Evolutionary conservation across 2,113 vertebrate species (phyloP).

Genomic region (Morone saxatilis): DNA sequence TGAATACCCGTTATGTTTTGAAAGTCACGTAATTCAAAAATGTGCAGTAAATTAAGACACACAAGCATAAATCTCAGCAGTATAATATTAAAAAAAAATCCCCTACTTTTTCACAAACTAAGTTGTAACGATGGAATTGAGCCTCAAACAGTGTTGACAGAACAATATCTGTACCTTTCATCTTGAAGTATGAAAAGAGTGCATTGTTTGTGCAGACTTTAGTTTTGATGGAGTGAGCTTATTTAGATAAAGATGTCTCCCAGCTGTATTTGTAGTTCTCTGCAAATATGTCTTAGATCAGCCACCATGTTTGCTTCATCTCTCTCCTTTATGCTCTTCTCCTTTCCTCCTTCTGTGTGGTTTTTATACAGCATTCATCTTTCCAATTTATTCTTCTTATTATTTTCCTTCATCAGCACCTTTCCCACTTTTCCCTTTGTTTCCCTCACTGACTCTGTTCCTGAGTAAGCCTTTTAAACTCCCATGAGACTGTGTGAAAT

Average conservation of each 20-base stretch:
- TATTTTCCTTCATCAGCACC: conserved; percentile 72
- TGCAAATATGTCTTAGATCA: conserved; percentile 32
- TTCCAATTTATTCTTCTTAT: conserved; percentile 53
- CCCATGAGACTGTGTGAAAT: conserved; percentile 73
- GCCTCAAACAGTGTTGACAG: conserved; percentile 19
- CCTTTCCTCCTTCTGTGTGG: neutral
- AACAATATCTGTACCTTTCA: conserved; percentile 25
- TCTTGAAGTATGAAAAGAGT: conserved; percentile 8
- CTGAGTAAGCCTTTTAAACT: conserved; percentile 80
- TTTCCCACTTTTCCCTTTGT: conserved; percentile 65
- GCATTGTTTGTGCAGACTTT: conserved; percentile 36
- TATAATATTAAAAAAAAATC: neutral
- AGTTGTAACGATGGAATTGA: neutral
- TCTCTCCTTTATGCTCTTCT: conserved; percentile 22
- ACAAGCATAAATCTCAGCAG: neutral
- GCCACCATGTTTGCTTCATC: conserved; percentile 34
- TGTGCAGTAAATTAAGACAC: neutral
- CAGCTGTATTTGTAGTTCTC: conserved; percentile 18
- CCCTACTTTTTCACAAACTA: conserved; percentile 1
- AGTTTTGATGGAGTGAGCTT: conserved; percentile 1
- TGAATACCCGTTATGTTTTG: neutral
- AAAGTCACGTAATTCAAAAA: neutral
- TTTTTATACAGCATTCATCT: conserved; percentile 43
- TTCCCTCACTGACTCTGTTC: conserved; percentile 64
- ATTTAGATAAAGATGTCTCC: conserved; percentile 42